phyloP scores from a whole-genome alignment of 2,888 invertebrate genomes.

The Andrena bicolor region DNA sequence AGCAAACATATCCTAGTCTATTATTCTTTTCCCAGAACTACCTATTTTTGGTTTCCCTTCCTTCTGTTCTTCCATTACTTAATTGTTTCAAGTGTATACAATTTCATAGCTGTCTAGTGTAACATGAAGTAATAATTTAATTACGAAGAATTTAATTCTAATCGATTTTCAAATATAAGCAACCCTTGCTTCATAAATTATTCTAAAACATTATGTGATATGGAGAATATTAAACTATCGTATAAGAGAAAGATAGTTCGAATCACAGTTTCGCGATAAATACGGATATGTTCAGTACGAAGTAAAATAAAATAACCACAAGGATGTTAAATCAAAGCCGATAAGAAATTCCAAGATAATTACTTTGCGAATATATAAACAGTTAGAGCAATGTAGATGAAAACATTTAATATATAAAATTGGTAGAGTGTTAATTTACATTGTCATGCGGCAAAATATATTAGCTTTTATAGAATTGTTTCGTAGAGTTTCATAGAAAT shows the following conservation, averaged over 20 bases:
- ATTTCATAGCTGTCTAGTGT: neutral
- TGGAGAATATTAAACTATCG: neutral
- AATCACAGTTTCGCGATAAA: too few relatives aligned
- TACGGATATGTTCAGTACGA: too few relatives aligned
- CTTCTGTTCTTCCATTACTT: neutral
- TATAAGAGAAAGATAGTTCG: neutral
- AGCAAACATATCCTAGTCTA: conserved; percentile 34
- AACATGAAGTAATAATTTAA: neutral
- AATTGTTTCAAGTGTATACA: neutral
- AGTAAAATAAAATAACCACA: too few relatives aligned
- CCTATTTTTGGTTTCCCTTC: conserved; percentile 3
- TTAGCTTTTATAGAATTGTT: too few relatives aligned
- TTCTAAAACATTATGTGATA: neutral
- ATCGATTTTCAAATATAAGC: neutral
- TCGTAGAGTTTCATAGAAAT: too few relatives aligned
- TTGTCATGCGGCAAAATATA: too few relatives aligned
- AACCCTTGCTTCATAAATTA: neutral
- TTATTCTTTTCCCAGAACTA: conserved; percentile 41
- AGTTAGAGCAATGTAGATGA: too few relatives aligned
- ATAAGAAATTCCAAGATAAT: too few relatives aligned
- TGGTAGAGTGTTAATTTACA: too few relatives aligned
- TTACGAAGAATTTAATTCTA: neutral
- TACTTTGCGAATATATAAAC: too few relatives aligned
- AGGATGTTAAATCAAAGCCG: too few relatives aligned
- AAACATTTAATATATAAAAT: too few relatives aligned